Conservation (phyloP, 2,888 invertebrate species). For the Ennomos quercinarius region DNA sequence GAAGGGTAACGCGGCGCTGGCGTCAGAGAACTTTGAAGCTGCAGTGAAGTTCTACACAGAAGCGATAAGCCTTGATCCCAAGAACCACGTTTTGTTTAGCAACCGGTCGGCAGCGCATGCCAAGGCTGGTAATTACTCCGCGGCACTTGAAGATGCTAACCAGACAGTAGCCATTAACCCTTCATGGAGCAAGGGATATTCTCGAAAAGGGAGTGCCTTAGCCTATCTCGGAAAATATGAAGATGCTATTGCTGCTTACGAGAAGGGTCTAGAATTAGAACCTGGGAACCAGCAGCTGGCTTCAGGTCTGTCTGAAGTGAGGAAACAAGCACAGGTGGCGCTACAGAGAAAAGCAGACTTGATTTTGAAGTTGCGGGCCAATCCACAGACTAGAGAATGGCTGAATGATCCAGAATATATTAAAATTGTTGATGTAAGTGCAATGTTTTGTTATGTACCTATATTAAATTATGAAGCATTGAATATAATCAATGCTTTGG, state of each 20-base stretch:
- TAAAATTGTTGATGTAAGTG: constrained; percentile 83
- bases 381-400: constrained; percentile 89
- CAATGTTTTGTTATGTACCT: background rate
- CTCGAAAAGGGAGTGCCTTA: constrained; percentile 94
- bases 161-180: constrained; percentile 92
- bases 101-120: constrained; percentile 97
- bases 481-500: too few relatives aligned
- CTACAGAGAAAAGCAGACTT: constrained; percentile 61
- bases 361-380: constrained; percentile 86
- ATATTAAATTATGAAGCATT: background rate
- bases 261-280: constrained; percentile 88
- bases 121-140: constrained; percentile 90
- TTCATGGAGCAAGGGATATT: constrained; percentile 95
- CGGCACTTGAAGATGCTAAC: constrained; percentile 94
- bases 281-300: constrained; percentile 90
- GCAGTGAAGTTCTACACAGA: constrained; percentile 92
- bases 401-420: constrained; percentile 91
- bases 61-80: constrained; percentile 91
- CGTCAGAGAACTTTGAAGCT: constrained; percentile 90
- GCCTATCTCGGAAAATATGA: constrained; percentile 90
- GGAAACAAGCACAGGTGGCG: constrained; percentile 58
- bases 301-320: constrained; percentile 88
- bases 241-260: constrained; percentile 92
- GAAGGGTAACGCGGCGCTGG: constrained; percentile 94
- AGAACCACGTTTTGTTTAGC: constrained; percentile 95